A percentile compares a stretch with the other conserved stretches of the same genome.
Conservation (phyloP, 2,888 invertebrate species). For the Nymphalis c-album region DNA sequence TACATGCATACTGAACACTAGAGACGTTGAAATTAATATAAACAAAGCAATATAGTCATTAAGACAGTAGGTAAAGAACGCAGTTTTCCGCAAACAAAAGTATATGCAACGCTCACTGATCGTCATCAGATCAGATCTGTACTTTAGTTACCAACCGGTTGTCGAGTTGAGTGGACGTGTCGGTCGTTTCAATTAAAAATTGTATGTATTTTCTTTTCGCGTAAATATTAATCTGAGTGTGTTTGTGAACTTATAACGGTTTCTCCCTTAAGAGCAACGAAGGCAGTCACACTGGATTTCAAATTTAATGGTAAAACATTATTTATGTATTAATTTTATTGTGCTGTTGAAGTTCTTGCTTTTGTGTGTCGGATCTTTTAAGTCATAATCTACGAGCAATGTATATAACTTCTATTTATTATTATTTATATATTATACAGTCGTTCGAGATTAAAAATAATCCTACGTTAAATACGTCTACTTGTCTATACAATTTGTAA, state of each 20-base stretch:
- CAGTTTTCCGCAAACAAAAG: conserved; percentile 45
- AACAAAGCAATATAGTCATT: conserved; percentile 43
- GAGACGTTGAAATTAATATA: conserved; percentile 30
- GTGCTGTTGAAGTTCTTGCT: conserved; percentile 1
- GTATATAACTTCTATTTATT: not conserved
- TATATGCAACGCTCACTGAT: conserved; percentile 36
- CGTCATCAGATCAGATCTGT: conserved; percentile 44
- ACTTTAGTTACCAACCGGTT: conserved; percentile 54
- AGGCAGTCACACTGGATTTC: conserved; percentile 38
- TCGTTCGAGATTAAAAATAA: no score
- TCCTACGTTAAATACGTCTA: no score
- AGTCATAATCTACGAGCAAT: not conserved
- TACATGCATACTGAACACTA: conserved; percentile 27
- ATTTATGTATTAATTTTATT: conserved; percentile 9
- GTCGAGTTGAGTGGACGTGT: conserved; percentile 51
- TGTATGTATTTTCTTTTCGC: conserved; percentile 46
- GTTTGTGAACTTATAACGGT: conserved; percentile 41
- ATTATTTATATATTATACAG: not conserved
- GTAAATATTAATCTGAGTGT: conserved; percentile 54
- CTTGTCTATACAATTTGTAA: no score
- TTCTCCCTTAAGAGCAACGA: conserved; percentile 12
- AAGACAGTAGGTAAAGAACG: conserved; percentile 44
- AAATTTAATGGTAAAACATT: conserved; percentile 33
- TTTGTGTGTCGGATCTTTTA: not conserved
- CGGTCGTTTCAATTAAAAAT: conserved; percentile 13